phyloP scores from a whole-genome alignment of 2,113 vertebrate species.

The Tupaia tana region DNA sequence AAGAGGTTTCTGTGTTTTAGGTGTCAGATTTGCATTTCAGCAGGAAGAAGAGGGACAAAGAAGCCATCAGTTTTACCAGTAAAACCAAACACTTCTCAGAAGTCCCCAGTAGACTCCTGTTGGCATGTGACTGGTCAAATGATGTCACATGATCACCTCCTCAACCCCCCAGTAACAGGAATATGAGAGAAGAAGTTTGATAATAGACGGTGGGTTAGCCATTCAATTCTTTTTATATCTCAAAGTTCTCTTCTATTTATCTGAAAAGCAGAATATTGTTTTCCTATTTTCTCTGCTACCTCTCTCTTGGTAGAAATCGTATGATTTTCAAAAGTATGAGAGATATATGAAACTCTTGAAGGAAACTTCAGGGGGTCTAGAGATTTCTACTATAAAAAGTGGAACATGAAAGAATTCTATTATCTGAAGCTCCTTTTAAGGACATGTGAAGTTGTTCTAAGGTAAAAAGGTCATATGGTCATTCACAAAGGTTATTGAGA shows the following conservation, averaged over 20 bases:
- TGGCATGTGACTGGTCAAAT: background rate
- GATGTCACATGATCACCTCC: background rate
- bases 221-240: constrained; percentile 10
- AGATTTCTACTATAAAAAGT: background rate
- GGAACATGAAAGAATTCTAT: background rate
- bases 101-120: background rate
- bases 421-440: background rate
- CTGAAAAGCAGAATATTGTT: background rate
- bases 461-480: background rate
- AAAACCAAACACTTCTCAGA: background rate
- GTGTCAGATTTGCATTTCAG: background rate
- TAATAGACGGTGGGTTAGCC: background rate
- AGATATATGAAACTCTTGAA: constrained; percentile 15
- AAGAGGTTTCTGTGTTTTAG: constrained; percentile 10
- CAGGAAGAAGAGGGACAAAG: background rate
- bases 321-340: background rate
- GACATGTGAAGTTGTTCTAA: background rate
- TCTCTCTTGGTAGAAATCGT: constrained; percentile 9
- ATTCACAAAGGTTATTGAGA: background rate
- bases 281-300: background rate
- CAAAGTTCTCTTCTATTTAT: constrained; percentile 10
- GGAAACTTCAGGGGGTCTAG: background rate
- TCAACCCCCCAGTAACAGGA: background rate
- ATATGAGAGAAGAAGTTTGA: background rate
- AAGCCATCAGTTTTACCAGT: background rate